phyloP scores from a whole-genome alignment of 2,113 vertebrate genomes.

The Amphilophus citrinellus region DNA sequence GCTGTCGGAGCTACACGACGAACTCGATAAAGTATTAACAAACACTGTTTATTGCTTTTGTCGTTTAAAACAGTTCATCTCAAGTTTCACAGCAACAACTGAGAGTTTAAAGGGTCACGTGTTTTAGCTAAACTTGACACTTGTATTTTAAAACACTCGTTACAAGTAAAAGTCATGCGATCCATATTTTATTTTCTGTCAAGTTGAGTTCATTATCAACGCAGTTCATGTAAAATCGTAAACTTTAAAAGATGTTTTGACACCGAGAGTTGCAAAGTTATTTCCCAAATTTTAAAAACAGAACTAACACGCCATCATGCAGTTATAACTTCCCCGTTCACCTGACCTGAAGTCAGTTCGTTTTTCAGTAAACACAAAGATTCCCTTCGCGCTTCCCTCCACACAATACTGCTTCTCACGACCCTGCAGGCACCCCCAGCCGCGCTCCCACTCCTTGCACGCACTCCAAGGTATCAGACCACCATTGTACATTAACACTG shows the following conservation, averaged over 20 bases:
- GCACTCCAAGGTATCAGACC: constrained; percentile 26
- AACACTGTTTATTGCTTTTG: not conserved
- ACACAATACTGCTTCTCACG: constrained; percentile 43
- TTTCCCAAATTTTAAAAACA: not conserved
- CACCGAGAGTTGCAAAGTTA: fast-evolving
- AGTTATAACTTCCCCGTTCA: not conserved
- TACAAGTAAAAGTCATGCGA: not conserved
- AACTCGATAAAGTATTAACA: constrained; percentile 89
- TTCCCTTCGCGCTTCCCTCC: not conserved
- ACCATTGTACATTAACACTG: constrained; percentile 22
- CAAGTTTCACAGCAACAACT: not conserved
- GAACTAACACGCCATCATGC: not conserved
- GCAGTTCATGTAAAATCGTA: not conserved
- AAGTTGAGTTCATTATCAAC: not conserved
- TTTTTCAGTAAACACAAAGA: not conserved
- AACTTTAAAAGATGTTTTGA: not conserved
- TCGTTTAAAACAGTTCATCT: not conserved
- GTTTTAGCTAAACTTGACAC: not conserved
- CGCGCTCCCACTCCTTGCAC: constrained; percentile 41
- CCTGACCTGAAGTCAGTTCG: not conserved
- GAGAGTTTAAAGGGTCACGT: not conserved
- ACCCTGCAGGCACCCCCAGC: constrained; percentile 18
- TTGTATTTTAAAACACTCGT: not conserved
- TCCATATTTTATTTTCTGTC: not conserved
- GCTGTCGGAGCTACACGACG: constrained; percentile 94